These are phyloP conservation scores for Vulpes ferrilata DNA, from an alignment of 2,113 vertebrate species.

Conservation along the genomic window DNA sequence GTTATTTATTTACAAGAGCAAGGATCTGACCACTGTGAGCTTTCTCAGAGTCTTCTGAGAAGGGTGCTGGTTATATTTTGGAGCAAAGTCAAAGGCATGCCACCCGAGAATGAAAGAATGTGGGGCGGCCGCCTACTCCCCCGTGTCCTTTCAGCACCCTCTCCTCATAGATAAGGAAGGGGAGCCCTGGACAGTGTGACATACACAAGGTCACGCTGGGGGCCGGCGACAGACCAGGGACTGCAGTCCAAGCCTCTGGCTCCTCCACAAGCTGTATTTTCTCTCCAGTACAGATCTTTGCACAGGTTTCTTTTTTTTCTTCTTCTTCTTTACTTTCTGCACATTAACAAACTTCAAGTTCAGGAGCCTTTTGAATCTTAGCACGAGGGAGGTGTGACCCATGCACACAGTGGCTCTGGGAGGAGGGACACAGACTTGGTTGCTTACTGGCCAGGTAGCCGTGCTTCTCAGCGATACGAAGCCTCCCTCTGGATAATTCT, in stretches of 20 bases:
- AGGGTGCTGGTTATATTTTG: background rate
- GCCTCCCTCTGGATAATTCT: background rate
- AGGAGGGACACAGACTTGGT: background rate
- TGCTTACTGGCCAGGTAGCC: background rate
- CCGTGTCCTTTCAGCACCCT: background rate
- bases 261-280: background rate
- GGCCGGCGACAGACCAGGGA: background rate
- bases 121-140: background rate
- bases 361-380: background rate
- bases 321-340: background rate
- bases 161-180: background rate
- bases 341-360: background rate
- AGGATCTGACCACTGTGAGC: background rate
- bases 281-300: background rate
- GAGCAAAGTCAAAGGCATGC: background rate
- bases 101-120: background rate
- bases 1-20: conserved; percentile 39
- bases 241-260: background rate
- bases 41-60: background rate
- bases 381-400: background rate
- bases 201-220: background rate
- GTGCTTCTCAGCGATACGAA: background rate
- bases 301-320: background rate
- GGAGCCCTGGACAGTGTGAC: background rate
- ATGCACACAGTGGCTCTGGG: background rate